Conservation (phyloP, 2,888 invertebrate species). For the Pseudococcus viburni region DNA sequence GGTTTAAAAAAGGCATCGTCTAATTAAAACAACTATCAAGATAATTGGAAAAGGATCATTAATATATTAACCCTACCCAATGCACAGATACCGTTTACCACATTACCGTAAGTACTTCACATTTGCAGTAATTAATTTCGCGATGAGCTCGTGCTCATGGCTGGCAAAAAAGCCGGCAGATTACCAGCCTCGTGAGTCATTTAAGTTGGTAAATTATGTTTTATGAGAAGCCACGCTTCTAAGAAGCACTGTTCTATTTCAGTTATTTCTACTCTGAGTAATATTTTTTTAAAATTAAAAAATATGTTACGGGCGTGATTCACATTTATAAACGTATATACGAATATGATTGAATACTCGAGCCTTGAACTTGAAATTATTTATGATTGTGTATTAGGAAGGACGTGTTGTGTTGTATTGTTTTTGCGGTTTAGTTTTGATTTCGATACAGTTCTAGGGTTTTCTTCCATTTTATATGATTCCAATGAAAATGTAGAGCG, state of each 20-base stretch:
- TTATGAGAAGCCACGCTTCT: conserved; percentile 20
- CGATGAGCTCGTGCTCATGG: conserved; percentile 6
- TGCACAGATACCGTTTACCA: background rate
- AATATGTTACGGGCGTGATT: conserved; percentile 17
- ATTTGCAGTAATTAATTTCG: conserved; percentile 41
- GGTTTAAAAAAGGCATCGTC: background rate
- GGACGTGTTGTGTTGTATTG: background rate
- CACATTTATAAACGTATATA: background rate
- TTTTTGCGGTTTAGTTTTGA: background rate
- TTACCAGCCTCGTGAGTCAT: conserved; percentile 10
- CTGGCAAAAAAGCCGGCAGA: conserved; percentile 14
- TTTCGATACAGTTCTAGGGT: background rate
- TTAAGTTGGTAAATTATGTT: conserved; percentile 3
- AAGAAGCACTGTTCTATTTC: conserved; percentile 26
- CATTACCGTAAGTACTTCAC: background rate
- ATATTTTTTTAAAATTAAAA: conserved; percentile 34
- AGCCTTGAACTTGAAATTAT: conserved; percentile 27
- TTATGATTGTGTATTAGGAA: background rate
- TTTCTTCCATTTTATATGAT: background rate
- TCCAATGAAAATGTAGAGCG: background rate
- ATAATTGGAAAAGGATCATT: background rate
- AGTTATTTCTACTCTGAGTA: conserved; percentile 1
- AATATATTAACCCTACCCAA: background rate
- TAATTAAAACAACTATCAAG: background rate
- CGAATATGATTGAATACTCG: background rate